Conservation (phyloP, 2,113 vertebrate species). For the Panthera tigris region DNA sequence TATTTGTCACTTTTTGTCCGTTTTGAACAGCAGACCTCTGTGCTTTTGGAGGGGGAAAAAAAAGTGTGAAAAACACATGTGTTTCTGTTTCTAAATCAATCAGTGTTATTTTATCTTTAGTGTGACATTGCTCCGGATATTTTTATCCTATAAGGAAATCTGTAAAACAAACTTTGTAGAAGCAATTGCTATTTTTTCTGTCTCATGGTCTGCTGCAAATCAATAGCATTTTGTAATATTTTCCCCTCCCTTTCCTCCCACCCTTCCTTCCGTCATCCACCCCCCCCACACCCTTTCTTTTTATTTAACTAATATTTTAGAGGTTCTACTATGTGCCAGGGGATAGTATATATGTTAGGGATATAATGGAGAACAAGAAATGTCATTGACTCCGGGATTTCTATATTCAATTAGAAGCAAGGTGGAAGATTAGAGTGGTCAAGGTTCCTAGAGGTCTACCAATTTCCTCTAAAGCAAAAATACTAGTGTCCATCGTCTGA, state of each 20-base stretch:
- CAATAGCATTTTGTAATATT: neutral
- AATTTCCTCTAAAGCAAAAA: neutral
- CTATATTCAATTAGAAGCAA: neutral
- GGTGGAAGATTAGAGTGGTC: neutral
- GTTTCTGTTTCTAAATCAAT: neutral
- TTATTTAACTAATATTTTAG: neutral
- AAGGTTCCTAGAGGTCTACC: neutral
- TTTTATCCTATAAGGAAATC: neutral
- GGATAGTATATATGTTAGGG: neutral
- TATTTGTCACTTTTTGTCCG: neutral
- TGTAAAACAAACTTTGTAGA: constrained; percentile 2
- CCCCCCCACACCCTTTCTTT: neutral
- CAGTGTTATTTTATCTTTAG: neutral
- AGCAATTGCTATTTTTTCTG: neutral
- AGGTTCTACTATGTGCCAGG: neutral
- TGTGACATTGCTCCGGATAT: neutral
- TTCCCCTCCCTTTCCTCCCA: accelerated
- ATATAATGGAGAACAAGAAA: neutral
- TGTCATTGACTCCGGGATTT: neutral
- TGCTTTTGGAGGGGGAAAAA: neutral
- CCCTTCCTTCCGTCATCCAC: neutral
- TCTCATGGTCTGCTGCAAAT: neutral
- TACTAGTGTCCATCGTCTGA: neutral
- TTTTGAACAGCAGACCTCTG: neutral
- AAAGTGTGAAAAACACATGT: neutral